These are phyloP conservation scores for Oreortyx pictus DNA, from an alignment of 2,797 vertebrate species.

Conservation along the genomic window DNA sequence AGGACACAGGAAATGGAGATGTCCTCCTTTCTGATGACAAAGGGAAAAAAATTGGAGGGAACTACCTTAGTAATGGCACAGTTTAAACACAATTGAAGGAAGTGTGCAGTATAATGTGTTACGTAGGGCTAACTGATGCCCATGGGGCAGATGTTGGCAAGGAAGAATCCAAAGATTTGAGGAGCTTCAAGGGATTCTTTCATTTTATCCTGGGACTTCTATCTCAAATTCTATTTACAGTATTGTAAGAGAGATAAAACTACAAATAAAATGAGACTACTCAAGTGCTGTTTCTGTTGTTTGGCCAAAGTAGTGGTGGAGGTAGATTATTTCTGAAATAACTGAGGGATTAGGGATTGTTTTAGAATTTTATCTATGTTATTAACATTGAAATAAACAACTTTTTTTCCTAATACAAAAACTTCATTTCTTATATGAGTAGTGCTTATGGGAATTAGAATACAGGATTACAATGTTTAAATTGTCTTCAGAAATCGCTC, in stretches of 20 bases:
- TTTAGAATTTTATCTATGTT: background rate
- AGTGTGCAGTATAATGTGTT: rapidly evolving
- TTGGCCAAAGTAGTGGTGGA: background rate
- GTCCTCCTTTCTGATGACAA: background rate
- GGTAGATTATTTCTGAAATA: background rate
- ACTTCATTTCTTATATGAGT: background rate
- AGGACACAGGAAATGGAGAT: background rate
- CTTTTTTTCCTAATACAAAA: background rate
- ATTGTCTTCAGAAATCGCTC: background rate
- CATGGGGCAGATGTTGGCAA: background rate
- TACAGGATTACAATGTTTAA: background rate
- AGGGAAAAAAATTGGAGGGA: rapidly evolving
- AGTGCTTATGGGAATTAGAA: rapidly evolving
- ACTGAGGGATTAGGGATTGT: background rate
- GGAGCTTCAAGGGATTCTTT: background rate
- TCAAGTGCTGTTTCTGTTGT: background rate
- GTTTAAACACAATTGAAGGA: background rate
- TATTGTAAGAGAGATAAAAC: background rate
- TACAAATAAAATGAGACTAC: background rate
- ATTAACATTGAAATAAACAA: rapidly evolving
- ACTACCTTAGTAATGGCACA: too few species aligned
- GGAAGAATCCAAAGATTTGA: background rate
- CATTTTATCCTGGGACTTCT: background rate
- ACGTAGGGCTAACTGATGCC: background rate
- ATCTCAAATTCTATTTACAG: background rate